Percentiles rank a stretch among this genome's conserved stretches.
Conservation (phyloP, 1,140 invertebrate species). For the Eufriesea mexicana region DNA sequence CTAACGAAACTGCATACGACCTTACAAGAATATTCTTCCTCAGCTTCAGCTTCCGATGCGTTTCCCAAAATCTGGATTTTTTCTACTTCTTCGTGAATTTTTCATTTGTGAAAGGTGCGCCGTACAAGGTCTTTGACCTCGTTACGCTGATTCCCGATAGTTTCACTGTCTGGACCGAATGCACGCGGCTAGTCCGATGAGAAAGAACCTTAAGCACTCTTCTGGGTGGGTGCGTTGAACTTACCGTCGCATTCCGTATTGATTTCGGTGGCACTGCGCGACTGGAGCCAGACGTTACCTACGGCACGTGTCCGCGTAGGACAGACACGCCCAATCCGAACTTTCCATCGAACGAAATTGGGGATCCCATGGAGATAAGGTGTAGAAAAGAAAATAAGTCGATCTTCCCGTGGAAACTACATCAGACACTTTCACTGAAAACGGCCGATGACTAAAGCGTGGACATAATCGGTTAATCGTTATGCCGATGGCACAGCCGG, state of each 20-base stretch:
- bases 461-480: slow-evolving; percentile 52
- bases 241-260: slow-evolving; percentile 62
- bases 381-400: not conserved
- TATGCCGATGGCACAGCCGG: slow-evolving; percentile 43
- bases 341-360: slow-evolving; percentile 2
- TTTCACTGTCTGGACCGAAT: slow-evolving; percentile 50
- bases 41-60: not conserved
- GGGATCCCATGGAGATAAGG: not conserved
- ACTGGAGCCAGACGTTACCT: slow-evolving; percentile 60
- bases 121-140: slow-evolving; percentile 36
- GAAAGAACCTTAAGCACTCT: slow-evolving; percentile 53
- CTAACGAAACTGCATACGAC: no score
- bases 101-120: not conserved
- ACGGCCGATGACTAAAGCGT: slow-evolving; percentile 39
- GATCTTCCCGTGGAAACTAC: not conserved
- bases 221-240: slow-evolving; percentile 60
- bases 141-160: slow-evolving; percentile 40
- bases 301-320: slow-evolving; percentile 63
- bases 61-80: not conserved
- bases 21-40: no score
- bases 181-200: slow-evolving; percentile 39
- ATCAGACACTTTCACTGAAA: slow-evolving; percentile 33
- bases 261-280: slow-evolving; percentile 54
- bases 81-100: not conserved
- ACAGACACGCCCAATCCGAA: slow-evolving; percentile 56